Evolutionary conservation across 2,113 vertebrate genomes (phyloP), one percentile per base, ranked within the genome.

Genomic region (Plecturocebus donacophilus): DNA sequence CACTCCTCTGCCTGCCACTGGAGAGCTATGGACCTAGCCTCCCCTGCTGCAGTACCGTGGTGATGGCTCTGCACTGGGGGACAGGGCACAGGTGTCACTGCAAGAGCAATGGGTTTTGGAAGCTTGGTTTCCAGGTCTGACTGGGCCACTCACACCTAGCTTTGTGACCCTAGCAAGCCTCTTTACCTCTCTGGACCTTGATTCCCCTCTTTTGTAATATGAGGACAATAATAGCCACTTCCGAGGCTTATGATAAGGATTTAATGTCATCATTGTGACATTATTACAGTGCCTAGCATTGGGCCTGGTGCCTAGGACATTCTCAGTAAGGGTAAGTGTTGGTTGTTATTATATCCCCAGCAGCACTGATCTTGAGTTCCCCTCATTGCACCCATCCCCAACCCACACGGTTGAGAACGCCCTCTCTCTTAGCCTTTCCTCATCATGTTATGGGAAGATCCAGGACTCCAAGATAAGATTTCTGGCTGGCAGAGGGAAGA

Each of bases 311-410:
- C 19, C 66, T 2, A 3, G 20, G 58, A 35, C 38, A 14, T 2
- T 2, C 88, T 77, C 85, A 32, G 45, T 27, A 87, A 32, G 23
- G 45, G 14, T 49, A 16, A 54, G 30, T 49, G 17, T 38, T 54
- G 13, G 27, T 32, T 38, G 25, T 23, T 64, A 21, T 73, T 64
- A 38, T 2, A 27, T 66, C 5, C 19, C 25, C 4, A 4, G 40
- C 8, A 61, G 19, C 54, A 8, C 4, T 49, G 87, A 64, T 23
- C 38, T 47, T 70, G 8, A 1, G 1, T 1, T 45, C 25, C 5
- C 19, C 20, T 81, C 35, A 9, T 23, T 35, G 19, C 0, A 25
- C 6, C 40, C 11, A 8, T 6, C 9, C 6, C 40, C 3, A 0
- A 19, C 3, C 9, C 13, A 25, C 20, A 35, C 5, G 23, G 8